These are phyloP conservation scores for Deilephila porcellus DNA, from an alignment of 2,888 invertebrate species.

Conservation along the genomic window DNA sequence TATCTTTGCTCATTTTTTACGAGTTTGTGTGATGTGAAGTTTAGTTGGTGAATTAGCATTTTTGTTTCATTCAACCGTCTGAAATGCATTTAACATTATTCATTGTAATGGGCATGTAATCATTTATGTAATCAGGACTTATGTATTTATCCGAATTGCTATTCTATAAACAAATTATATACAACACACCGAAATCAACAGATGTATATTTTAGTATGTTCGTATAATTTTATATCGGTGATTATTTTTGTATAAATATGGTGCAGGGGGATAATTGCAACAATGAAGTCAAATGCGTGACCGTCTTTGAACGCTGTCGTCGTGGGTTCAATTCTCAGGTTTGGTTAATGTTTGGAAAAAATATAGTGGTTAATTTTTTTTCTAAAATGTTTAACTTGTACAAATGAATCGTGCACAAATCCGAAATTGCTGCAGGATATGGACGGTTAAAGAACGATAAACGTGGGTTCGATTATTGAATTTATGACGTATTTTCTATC, in stretches of 20 bases:
- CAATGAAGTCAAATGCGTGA: neutral
- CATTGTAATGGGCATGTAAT: conserved; percentile 17
- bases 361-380: too few relatives aligned
- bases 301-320: too few relatives aligned
- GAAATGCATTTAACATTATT: conserved; percentile 21
- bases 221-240: neutral
- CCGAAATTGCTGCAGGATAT: too few relatives aligned
- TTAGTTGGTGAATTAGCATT: neutral
- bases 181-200: conserved; percentile 2
- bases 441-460: too few relatives aligned
- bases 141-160: conserved; percentile 26
- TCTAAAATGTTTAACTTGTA: too few relatives aligned
- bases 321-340: too few relatives aligned
- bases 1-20: neutral
- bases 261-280: neutral
- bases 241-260: conserved; percentile 15
- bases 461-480: too few relatives aligned
- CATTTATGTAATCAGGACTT: conserved; percentile 18
- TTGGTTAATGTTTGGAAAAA: too few relatives aligned
- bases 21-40: neutral
- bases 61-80: neutral
- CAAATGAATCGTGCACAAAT: too few relatives aligned
- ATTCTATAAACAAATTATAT: neutral
- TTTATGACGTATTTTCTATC: too few relatives aligned
- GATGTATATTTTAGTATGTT: conserved; percentile 18